Base-by-base conservation (phyloP, 23 tunicate genomes). In the Styela clava region DNA sequence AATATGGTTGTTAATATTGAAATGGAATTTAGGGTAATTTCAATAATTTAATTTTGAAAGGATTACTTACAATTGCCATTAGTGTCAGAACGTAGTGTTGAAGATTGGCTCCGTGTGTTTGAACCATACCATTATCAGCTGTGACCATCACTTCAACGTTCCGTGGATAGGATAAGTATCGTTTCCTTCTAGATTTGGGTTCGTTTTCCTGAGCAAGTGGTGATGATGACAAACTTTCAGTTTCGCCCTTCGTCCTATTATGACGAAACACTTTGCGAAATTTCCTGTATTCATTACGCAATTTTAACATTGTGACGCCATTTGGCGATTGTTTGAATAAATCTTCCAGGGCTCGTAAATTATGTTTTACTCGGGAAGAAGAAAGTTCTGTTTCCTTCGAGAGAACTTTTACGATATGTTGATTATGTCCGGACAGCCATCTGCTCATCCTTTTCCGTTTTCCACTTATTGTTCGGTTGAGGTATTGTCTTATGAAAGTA, bases 1-100 rank as follows among this genome's bases (percentile, higher is more conserved):
- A n/a, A n/a, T n/a, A n/a, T n/a, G n/a, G n/a, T n/a, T n/a, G n/a
- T n/a, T n/a, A n/a, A n/a, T n/a, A n/a, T n/a, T n/a, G n/a, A n/a
- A n/a, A n/a, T n/a, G n/a, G n/a, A n/a, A n/a, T n/a, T n/a, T n/a
- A n/a, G n/a, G n/a, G n/a, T n/a, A n/a, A n/a, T n/a, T n/a, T n/a
- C n/a, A n/a, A n/a, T n/a, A n/a, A n/a, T n/a, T n/a, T n/a, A n/a
- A n/a, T n/a, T n/a, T n/a, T n/a, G n/a, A n/a, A n/a, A n/a, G n/a
- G n/a, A n/a, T n/a, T n/a, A 93, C 98, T 93, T 29, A 93, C 98
- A 35, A 93, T 87, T 36, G 98, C 98, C 92, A 93, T 88, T 34
- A 93, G 74, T 1, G 98, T 93, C 35, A 93, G 67, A 2, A 93
- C 92, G 81, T 93, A 93, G 56, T 84, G 89, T 65, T 93, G 89